Conservation (phyloP, 2,888 invertebrate genomes). For the Bruchidius siliquastri region DNA sequence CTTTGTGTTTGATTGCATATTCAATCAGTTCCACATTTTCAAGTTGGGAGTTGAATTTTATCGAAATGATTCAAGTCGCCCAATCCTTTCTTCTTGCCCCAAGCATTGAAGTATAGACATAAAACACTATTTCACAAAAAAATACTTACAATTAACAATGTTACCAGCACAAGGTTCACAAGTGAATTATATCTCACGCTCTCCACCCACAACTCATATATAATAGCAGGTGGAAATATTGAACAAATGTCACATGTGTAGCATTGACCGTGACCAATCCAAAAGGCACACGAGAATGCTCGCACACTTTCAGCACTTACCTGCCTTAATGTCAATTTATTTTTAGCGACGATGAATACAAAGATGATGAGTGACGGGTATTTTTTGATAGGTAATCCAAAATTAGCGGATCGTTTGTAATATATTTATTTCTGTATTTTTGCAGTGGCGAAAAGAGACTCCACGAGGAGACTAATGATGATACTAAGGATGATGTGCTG, state of each 20-base stretch:
- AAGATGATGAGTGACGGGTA: not conserved
- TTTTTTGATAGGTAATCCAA: not conserved
- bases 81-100: too few species aligned
- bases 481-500: slow-evolving; percentile 12
- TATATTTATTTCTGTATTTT: slow-evolving; percentile 14
- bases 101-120: not conserved
- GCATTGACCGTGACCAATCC: not conserved
- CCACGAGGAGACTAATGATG: slow-evolving; percentile 19
- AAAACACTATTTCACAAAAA: not conserved
- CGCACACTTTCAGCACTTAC: not conserved
- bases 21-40: too few species aligned
- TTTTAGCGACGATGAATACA: not conserved
- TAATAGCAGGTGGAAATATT: not conserved
- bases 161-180: not conserved
- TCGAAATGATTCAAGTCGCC: too few species aligned
- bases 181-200: not conserved
- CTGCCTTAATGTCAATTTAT: not conserved
- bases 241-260: not conserved
- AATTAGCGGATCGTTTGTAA: not conserved
- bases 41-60: too few species aligned
- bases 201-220: not conserved
- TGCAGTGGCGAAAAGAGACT: slow-evolving; percentile 36
- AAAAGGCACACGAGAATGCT: not conserved
- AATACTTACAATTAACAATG: not conserved
- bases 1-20: too few species aligned